Evolutionary conservation across 1,140 invertebrate genomes (phyloP).

Genomic region (Coptotermes formosanus): DNA sequence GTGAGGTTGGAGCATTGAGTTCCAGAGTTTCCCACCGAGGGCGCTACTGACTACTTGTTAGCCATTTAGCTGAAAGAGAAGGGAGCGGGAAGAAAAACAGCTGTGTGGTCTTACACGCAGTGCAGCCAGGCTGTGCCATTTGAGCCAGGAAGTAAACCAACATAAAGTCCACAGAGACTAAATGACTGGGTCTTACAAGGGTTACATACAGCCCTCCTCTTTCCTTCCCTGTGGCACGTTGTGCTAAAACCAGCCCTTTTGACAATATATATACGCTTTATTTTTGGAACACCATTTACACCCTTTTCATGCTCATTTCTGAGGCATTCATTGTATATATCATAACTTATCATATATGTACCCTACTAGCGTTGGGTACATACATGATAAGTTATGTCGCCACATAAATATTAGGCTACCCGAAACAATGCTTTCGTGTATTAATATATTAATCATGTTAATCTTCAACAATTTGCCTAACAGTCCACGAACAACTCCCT

Average conservation of each 20-base stretch:
- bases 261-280: not conserved
- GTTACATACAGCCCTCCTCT: not conserved
- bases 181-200: not conserved
- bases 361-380: too few species aligned
- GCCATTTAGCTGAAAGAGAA: not conserved
- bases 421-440: not conserved
- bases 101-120: not conserved
- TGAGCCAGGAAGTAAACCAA: not conserved
- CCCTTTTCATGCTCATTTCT: not conserved
- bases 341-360: too few species aligned
- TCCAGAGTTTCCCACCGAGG: conserved; percentile 7
- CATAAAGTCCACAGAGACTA: not conserved
- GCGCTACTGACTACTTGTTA: not conserved
- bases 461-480: not conserved
- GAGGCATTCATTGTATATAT: not conserved
- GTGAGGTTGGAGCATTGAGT: conserved; percentile 3
- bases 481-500: not conserved
- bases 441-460: conserved; percentile 6
- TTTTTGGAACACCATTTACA: not conserved
- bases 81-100: not conserved
- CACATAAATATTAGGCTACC: not conserved
- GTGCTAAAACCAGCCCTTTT: not conserved
- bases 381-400: not conserved
- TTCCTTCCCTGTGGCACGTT: not conserved
- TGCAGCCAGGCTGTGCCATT: not conserved